phyloP scores from a whole-genome alignment of 2,113 vertebrate genomes.

The Nymphicus hollandicus region DNA sequence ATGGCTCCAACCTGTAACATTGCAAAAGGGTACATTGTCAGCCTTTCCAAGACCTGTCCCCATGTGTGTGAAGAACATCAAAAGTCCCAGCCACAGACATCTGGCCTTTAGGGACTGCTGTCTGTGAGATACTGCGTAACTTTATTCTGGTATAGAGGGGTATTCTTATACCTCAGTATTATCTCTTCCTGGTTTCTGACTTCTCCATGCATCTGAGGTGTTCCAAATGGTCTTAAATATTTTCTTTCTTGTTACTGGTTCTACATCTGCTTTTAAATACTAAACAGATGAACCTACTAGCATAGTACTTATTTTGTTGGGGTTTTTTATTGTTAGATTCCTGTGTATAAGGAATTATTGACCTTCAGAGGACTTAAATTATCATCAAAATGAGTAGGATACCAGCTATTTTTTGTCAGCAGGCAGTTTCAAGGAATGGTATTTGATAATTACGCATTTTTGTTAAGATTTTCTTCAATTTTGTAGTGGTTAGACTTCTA shows the following conservation, averaged over 20 bases:
- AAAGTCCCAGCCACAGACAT: neutral
- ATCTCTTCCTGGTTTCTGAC: neutral
- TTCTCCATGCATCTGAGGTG: neutral
- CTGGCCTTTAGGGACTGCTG: neutral
- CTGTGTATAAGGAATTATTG: neutral
- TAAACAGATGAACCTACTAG: neutral
- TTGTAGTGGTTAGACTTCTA: neutral
- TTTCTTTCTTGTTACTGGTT: neutral
- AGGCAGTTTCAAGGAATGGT: neutral
- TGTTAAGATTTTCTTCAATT: neutral
- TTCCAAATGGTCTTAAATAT: neutral
- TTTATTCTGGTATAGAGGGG: neutral
- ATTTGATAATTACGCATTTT: neutral
- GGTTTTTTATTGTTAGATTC: neutral
- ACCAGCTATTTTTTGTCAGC: neutral
- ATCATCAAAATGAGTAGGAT: neutral
- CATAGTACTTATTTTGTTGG: neutral
- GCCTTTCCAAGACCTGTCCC: neutral
- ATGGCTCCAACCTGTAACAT: neutral
- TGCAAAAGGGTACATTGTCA: neutral
- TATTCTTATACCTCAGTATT: neutral
- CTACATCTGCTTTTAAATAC: neutral
- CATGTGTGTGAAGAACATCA: neutral
- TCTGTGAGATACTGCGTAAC: neutral
- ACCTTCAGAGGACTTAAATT: neutral